These are phyloP conservation scores for Laticauda laticaudata DNA, from an alignment of 2,113 vertebrate species.

Conservation along the genomic window DNA sequence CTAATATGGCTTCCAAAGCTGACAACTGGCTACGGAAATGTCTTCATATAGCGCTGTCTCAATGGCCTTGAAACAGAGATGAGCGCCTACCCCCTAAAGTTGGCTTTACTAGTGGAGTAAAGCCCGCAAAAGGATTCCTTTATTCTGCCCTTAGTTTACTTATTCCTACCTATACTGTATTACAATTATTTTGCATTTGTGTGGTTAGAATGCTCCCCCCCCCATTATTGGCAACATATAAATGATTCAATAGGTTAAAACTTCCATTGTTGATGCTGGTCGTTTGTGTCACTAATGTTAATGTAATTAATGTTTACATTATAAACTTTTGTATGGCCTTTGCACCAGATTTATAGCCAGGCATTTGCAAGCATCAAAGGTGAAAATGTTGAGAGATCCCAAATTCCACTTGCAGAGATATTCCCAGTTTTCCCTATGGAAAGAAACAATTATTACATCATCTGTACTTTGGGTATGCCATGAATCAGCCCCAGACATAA, in stretches of 20 bases:
- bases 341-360: not conserved
- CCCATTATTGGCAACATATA: not conserved
- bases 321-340: not conserved
- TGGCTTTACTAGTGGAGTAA: too few species aligned
- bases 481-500: not conserved
- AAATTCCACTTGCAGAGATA: not conserved
- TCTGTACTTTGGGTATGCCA: not conserved
- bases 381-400: not conserved
- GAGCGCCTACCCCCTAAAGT: too few species aligned
- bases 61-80: too few species aligned
- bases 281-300: not conserved
- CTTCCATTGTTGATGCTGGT: not conserved
- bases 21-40: too few species aligned
- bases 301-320: not conserved
- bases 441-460: not conserved
- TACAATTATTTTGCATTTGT: not conserved
- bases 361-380: not conserved
- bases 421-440: not conserved
- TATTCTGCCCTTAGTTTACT: not conserved
- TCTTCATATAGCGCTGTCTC: too few species aligned
- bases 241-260: not conserved
- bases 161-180: not conserved
- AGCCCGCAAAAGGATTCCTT: too few species aligned
- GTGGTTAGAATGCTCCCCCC: too few species aligned
- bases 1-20: too few species aligned